phyloP scores from a whole-genome alignment of 1,140 invertebrate genomes.

The Bombus fervidus region DNA sequence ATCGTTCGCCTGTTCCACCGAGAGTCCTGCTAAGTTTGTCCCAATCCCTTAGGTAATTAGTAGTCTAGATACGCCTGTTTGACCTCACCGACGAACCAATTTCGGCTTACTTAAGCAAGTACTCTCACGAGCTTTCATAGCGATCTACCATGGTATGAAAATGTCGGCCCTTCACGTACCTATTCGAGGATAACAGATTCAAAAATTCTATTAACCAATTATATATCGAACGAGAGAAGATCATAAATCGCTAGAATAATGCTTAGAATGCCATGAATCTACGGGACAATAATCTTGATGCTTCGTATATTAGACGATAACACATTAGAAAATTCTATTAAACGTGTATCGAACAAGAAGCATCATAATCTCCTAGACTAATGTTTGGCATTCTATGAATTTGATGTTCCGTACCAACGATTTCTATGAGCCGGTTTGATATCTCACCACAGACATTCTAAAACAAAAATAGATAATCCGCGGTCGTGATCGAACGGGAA shows the following conservation, averaged over 20 bases:
- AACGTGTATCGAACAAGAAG: not conserved
- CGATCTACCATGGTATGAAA: not conserved
- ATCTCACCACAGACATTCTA: not conserved
- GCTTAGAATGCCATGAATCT: not conserved
- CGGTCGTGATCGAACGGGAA: not conserved
- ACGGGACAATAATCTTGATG: not conserved
- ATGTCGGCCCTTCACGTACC: not conserved
- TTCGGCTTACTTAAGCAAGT: constrained; percentile 32
- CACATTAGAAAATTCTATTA: too few species aligned
- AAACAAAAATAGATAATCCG: constrained; percentile 36
- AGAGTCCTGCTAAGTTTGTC: constrained; percentile 51
- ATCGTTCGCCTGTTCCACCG: constrained; percentile 52
- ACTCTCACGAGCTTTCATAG: not conserved
- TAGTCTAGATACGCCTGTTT: constrained; percentile 56
- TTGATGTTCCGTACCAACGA: not conserved
- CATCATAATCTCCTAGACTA: too few species aligned
- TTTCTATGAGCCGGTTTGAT: not conserved
- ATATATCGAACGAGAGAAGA: not conserved
- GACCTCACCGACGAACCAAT: constrained; percentile 32
- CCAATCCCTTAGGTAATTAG: constrained; percentile 63
- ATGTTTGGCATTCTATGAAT: not conserved
- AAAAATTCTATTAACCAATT: not conserved
- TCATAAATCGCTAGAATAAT: not conserved
- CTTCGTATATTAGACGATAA: not conserved
- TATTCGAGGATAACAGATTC: not conserved